Evolutionary conservation across 1,140 invertebrate species (phyloP).

Genomic region (Procambarus virginalis): DNA sequence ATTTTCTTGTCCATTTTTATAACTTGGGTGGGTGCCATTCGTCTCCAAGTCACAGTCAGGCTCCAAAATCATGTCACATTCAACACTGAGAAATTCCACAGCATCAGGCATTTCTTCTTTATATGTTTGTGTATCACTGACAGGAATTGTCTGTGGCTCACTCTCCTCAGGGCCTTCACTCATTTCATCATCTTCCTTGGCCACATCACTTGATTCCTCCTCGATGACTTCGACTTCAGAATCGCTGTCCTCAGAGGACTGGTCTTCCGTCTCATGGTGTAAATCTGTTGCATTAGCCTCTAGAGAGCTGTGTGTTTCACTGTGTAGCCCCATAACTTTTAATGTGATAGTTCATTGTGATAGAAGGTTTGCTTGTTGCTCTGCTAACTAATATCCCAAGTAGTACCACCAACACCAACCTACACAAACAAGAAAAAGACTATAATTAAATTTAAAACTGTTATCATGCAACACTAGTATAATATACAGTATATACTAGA

Average conservation of each 20-base stretch:
- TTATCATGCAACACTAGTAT: background rate
- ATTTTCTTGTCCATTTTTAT: background rate
- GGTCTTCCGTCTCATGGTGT: background rate
- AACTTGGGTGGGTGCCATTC: background rate
- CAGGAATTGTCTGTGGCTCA: background rate
- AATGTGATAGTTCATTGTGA: background rate
- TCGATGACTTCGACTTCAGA: background rate
- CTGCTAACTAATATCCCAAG: background rate
- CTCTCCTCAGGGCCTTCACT: background rate
- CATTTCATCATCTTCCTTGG: background rate
- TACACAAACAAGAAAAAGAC: background rate
- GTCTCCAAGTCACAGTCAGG: conserved; percentile 37
- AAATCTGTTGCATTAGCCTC: background rate
- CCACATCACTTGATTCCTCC: background rate
- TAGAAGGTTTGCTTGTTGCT: background rate
- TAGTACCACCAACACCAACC: background rate
- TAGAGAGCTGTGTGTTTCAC: background rate
- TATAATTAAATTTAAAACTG: background rate
- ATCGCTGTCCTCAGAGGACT: background rate
- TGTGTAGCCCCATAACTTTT: background rate
- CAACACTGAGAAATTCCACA: conserved; percentile 46
- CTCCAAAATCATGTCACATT: conserved; percentile 51
- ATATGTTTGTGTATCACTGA: background rate
- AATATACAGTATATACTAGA: background rate
- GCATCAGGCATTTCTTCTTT: conserved; percentile 15